A percentile compares a stretch with the other conserved stretches of the same genome.
phyloP scores from a whole-genome alignment of 2,797 vertebrate species.

The Phaenicophaeus curvirostris region DNA sequence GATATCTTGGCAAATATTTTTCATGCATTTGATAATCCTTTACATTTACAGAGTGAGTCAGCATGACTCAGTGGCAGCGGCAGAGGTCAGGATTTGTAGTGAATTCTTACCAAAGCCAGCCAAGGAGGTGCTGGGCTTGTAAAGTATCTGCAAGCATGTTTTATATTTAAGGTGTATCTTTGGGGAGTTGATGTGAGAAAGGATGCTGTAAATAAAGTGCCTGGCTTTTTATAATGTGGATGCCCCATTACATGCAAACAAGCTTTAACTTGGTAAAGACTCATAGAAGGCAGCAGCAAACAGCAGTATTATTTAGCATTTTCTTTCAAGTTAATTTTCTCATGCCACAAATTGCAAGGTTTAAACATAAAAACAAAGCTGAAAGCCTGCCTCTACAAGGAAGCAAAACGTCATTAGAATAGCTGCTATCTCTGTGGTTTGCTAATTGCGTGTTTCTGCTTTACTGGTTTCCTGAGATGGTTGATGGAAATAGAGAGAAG shows the following conservation, averaged over 20 bases:
- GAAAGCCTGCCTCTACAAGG: constrained; percentile 9
- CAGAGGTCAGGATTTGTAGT: constrained; percentile 22
- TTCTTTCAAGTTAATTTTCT: neutral
- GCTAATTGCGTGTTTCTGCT: constrained; percentile 14
- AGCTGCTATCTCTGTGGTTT: constrained; percentile 55
- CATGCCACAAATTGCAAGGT: neutral
- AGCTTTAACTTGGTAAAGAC: neutral
- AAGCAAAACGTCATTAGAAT: constrained; percentile 7
- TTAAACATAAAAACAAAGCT: neutral
- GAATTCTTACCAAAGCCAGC: constrained; percentile 25
- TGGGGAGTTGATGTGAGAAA: neutral
- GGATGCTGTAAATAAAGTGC: neutral
- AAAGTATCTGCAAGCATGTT: neutral
- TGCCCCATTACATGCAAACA: neutral
- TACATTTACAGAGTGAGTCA: constrained; percentile 49
- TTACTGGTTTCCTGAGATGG: constrained; percentile 43
- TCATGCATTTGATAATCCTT: constrained; percentile 11
- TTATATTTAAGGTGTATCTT: neutral
- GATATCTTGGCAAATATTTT: constrained; percentile 30
- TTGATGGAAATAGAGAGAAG: neutral
- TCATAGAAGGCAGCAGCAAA: neutral
- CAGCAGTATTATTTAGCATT: neutral
- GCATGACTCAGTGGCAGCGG: constrained; percentile 13
- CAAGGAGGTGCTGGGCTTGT: neutral
- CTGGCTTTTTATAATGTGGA: neutral